These are phyloP conservation scores for Amphimedon queenslandica DNA, from an alignment of 37 sponge, comb jelly and placozoan genomes.

Conservation along the genomic window DNA sequence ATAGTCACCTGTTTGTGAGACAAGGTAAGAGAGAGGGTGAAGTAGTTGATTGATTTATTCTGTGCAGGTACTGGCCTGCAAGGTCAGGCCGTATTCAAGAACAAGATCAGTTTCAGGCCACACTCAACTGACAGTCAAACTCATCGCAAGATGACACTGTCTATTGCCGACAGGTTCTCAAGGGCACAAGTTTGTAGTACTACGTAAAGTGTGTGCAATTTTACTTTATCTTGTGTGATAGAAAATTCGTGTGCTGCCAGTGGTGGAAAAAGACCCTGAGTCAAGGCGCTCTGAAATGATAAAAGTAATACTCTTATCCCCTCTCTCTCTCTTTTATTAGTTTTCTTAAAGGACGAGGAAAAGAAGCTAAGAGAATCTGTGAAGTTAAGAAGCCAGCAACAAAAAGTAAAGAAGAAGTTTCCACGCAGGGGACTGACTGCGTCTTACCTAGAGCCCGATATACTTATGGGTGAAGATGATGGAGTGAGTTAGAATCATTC, in stretches of 20 bases:
- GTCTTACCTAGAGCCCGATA: constrained; percentile 76
- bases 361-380: constrained; percentile 62
- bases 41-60: too few relatives aligned
- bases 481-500: background rate
- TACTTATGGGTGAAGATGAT: constrained; percentile 30
- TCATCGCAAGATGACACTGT: constrained; percentile 93
- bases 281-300: constrained; percentile 67
- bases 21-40: constrained; percentile 76
- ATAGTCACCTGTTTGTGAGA: constrained; percentile 86
- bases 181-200: constrained; percentile 64
- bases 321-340: background rate
- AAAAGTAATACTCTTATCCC: constrained; percentile 54
- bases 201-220: background rate
- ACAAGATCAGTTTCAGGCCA: constrained; percentile 84
- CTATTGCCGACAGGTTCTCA: constrained; percentile 91
- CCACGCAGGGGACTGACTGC: constrained; percentile 41
- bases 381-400: constrained; percentile 69
- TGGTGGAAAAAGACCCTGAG: constrained; percentile 92
- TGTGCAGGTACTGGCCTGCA: constrained; percentile 90
- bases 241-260: constrained; percentile 93
- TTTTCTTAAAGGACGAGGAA: constrained; percentile 72
- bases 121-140: constrained; percentile 97
- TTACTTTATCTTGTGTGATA: constrained; percentile 11
- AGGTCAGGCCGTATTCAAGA: constrained; percentile 87
- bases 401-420: constrained; percentile 60